phyloP scores from a whole-genome alignment of 92 coral and sea anemone species.

The Isaurus tuberculatus region DNA sequence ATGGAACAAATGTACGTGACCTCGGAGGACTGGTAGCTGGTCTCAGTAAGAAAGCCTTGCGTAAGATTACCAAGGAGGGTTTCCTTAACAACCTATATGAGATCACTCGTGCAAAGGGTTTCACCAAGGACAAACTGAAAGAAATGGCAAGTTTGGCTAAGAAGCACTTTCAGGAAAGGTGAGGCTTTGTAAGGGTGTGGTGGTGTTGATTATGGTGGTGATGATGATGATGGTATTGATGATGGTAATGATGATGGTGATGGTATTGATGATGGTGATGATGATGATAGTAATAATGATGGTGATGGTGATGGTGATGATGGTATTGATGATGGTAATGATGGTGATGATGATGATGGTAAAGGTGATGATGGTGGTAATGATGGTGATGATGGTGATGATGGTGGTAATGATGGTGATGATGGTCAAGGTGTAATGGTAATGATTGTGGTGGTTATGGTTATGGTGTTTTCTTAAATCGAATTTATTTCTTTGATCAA shows the following conservation, averaged over 20 bases:
- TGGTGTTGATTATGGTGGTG: neutral
- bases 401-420: neutral
- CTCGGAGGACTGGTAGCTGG: conserved; percentile 94
- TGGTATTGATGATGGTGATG: neutral
- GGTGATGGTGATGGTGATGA: neutral
- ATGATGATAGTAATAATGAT: neutral
- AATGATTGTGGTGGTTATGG: neutral
- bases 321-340: neutral
- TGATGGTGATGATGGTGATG: neutral
- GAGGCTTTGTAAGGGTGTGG: neutral
- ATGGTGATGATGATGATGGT: neutral
- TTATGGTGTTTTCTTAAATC: neutral
- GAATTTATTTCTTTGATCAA: too few species aligned
- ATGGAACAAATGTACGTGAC: conserved; percentile 80
- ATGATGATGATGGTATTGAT: too few species aligned
- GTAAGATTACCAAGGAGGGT: conserved; percentile 84
- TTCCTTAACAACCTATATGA: conserved; percentile 84
- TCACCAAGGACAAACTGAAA: conserved; percentile 72
- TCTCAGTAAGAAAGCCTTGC: conserved; percentile 69
- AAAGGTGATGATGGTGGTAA: neutral
- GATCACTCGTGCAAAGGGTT: conserved; percentile 87
- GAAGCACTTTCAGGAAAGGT: conserved; percentile 85
- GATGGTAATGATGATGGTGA: neutral
- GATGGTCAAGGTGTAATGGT: neutral
- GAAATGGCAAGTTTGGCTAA: conserved; percentile 88